Evolutionary conservation across 2,113 vertebrate genomes (phyloP).

Genomic region (Microcebus griseorufus): DNA sequence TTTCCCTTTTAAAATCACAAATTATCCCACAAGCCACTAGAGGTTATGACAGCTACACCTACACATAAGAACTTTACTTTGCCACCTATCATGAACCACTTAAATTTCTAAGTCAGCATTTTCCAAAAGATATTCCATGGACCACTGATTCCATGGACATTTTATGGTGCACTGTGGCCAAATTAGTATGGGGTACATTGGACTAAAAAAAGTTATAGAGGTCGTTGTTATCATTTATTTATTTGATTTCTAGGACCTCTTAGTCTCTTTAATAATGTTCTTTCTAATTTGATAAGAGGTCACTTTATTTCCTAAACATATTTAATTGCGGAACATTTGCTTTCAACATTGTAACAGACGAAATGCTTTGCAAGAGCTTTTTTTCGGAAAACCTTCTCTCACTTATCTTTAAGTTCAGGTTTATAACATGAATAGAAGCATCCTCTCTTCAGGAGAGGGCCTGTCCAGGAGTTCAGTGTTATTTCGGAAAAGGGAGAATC

Average conservation of each 20-base stretch:
- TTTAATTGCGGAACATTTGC: neutral
- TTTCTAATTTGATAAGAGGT: neutral
- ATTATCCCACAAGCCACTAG: neutral
- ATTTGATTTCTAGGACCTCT: neutral
- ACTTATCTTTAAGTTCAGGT: neutral
- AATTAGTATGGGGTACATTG: neutral
- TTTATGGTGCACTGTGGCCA: neutral
- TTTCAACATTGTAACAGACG: neutral
- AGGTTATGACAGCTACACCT: neutral
- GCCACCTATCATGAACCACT: neutral
- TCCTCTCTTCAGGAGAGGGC: neutral
- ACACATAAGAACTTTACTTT: neutral
- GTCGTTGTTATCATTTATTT: neutral
- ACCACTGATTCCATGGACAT: neutral
- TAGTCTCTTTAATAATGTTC: neutral
- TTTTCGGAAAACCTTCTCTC: neutral
- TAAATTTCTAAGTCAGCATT: neutral
- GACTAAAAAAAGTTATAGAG: neutral
- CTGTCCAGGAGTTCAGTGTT: neutral
- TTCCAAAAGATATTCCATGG: neutral
- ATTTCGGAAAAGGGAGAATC: slow-evolving; percentile 4
- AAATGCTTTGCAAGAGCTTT: neutral
- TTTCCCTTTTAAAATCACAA: neutral
- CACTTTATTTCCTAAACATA: neutral
- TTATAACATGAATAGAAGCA: neutral